Percentiles rank a stretch among this genome's conserved stretches.
phyloP scores from a whole-genome alignment of 2,797 vertebrate genomes.

The Nyctibius grandis region DNA sequence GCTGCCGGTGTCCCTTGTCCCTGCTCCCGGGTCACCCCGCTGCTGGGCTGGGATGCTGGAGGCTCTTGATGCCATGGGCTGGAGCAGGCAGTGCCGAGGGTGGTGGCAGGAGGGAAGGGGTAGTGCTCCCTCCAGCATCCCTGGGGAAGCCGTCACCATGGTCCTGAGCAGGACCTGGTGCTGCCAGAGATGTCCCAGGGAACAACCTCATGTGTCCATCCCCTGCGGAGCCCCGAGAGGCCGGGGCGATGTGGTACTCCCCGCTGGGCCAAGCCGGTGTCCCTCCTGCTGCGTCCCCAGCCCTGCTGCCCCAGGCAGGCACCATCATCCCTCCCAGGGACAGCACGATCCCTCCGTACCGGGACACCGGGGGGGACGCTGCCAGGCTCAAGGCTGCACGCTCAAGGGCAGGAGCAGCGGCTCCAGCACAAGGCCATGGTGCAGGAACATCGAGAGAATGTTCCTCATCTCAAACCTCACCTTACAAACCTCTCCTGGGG shows the following conservation, averaged over 20 bases:
- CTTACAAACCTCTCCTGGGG: background rate
- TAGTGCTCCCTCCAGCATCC: background rate
- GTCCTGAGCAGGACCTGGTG: background rate
- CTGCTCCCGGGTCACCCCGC: rapidly evolving
- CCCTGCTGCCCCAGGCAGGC: background rate
- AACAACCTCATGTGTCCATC: rapidly evolving
- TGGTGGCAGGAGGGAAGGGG: background rate
- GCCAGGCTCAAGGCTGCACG: background rate
- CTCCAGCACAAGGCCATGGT: rapidly evolving
- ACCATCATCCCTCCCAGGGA: background rate
- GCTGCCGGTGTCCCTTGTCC: background rate
- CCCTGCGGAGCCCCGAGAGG: background rate
- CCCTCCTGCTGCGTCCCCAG: background rate
- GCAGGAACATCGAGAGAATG: background rate
- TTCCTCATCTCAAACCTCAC: background rate
- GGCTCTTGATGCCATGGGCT: no score
- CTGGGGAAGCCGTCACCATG: rapidly evolving
- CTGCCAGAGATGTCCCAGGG: background rate
- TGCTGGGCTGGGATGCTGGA: background rate
- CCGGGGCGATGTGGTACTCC: background rate
- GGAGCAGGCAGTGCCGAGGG: background rate
- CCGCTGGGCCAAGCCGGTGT: background rate
- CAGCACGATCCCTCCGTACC: rapidly evolving
- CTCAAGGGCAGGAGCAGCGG: background rate
- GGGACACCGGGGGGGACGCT: background rate